Conservation (phyloP, 1,140 invertebrate genomes). For the Rhynchophorus ferrugineus region DNA sequence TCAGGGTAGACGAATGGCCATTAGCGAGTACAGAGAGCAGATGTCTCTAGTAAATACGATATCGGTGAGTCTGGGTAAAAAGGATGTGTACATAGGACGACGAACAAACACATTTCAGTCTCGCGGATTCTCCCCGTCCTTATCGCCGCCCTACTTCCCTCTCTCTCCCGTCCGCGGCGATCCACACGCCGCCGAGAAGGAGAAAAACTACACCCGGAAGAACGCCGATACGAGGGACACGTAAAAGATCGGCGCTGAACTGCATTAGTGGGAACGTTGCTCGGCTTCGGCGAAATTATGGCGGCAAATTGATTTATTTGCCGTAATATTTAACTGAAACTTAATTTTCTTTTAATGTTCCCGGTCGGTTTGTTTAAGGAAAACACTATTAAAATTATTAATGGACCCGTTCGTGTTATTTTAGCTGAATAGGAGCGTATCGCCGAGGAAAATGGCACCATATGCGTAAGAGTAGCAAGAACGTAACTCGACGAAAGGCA, state of each 20-base stretch:
- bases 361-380: no score
- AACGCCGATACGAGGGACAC: constrained; percentile 13
- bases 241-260: constrained; percentile 9
- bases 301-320: constrained; percentile 13
- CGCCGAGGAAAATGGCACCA: no score
- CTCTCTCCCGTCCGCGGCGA: constrained; percentile 7
- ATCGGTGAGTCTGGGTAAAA: constrained; percentile 40
- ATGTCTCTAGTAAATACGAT: constrained; percentile 40
- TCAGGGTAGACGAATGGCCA: constrained; percentile 6
- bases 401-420: no score
- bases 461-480: no score
- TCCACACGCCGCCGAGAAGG: background rate
- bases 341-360: no score
- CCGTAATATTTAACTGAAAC: constrained; percentile 11
- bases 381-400: no score
- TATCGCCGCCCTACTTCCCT: constrained; percentile 9
- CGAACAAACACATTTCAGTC: constrained; percentile 40
- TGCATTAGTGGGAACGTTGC: constrained; percentile 29
- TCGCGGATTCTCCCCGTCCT: constrained; percentile 31
- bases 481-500: no score
- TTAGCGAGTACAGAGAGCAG: constrained; percentile 26
- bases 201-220: constrained; percentile 9
- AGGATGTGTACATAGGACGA: constrained; percentile 41
- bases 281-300: background rate
- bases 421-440: no score